These are phyloP conservation scores for Manduca sexta DNA, from an alignment of 1,140 invertebrate genomes.

Conservation along the genomic window DNA sequence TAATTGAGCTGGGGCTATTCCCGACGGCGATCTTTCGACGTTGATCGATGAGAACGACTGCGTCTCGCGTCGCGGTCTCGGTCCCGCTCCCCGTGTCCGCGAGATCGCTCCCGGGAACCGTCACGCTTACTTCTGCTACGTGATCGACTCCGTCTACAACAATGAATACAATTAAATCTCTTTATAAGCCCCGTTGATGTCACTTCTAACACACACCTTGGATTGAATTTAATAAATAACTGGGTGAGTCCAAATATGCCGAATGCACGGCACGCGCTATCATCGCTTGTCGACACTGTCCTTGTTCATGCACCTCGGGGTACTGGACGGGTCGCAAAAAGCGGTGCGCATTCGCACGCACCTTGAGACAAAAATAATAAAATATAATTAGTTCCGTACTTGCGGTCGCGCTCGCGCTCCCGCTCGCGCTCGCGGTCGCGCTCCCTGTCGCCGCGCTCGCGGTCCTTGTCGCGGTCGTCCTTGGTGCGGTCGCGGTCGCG, in stretches of 20 bases:
- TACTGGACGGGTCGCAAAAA: no score
- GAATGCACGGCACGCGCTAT: no score
- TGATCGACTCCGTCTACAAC: constrained; percentile 46
- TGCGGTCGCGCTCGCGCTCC: constrained; percentile 27
- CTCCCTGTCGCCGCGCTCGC: constrained; percentile 21
- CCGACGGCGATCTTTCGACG: constrained; percentile 46
- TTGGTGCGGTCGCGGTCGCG: constrained; percentile 49
- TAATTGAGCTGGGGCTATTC: constrained; percentile 35
- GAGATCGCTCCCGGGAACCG: constrained; percentile 35
- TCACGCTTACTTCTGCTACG: constrained; percentile 48
- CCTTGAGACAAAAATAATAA: no score
- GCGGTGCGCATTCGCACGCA: no score
- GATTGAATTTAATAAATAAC: no score
- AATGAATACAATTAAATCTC: background rate
- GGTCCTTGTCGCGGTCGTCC: constrained; percentile 25
- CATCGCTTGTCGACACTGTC: no score
- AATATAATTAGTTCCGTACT: constrained; percentile 7
- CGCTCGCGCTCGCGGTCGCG: constrained; percentile 26
- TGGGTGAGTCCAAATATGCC: no score
- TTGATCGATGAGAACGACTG: constrained; percentile 50
- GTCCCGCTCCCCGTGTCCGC: constrained; percentile 23
- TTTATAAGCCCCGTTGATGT: constrained; percentile 2
- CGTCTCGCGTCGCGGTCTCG: constrained; percentile 43
- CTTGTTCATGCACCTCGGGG: no score
- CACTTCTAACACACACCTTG: no score